Conservation (phyloP, 2,888 invertebrate species). For the Synanthedon andrenaeformis region DNA sequence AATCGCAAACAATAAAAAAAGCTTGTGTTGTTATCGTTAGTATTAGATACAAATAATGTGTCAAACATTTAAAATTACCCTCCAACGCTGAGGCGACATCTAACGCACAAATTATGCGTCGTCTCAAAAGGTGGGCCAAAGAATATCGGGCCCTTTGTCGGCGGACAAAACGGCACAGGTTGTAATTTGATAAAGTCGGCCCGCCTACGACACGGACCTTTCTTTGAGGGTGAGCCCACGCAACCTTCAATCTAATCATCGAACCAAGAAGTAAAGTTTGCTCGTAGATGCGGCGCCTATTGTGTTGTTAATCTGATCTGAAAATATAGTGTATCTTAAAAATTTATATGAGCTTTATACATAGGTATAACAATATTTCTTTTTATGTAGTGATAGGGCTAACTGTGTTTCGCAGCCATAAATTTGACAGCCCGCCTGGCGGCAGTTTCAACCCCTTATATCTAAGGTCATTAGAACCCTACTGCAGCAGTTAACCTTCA, state of each 20-base stretch:
- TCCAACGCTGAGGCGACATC: slow-evolving; percentile 1
- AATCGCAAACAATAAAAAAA: too few relatives aligned
- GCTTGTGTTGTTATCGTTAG: too few relatives aligned
- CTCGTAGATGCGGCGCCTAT: neutral
- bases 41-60: slow-evolving; percentile 8
- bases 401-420: too few relatives aligned
- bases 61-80: slow-evolving; percentile 21
- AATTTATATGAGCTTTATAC: too few relatives aligned
- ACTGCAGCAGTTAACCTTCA: too few relatives aligned
- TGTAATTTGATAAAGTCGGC: slow-evolving; percentile 68
- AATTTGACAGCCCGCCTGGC: too few relatives aligned
- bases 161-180: slow-evolving; percentile 62
- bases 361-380: too few relatives aligned
- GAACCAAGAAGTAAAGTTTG: slow-evolving; percentile 16
- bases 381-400: too few relatives aligned
- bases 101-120: slow-evolving; percentile 11
- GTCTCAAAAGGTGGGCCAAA: slow-evolving; percentile 34
- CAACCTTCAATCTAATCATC: slow-evolving; percentile 38
- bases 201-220: slow-evolving; percentile 61
- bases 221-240: slow-evolving; percentile 53
- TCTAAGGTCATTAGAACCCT: too few relatives aligned
- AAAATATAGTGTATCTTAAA: too few relatives aligned
- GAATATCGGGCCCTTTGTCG: slow-evolving; percentile 55
- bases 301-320: too few relatives aligned
- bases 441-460: too few relatives aligned